Evolutionary conservation across 2,888 invertebrate species (phyloP), one percentile per base, ranked within the genome.

Genomic region (Aphidius colemani): DNA sequence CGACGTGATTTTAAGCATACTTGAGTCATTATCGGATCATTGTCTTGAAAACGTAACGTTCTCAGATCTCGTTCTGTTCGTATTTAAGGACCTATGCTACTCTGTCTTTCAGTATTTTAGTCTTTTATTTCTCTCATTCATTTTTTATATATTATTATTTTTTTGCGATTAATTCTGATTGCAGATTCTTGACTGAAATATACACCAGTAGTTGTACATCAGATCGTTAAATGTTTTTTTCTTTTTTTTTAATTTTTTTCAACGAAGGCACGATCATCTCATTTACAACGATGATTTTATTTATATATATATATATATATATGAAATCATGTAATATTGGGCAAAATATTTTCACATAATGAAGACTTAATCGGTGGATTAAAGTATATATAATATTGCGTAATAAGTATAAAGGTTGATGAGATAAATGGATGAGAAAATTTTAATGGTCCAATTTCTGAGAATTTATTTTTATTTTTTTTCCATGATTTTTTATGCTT

Each of bases 1-100:
- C 67, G 70, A 78, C 80, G 80, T 80, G 80, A 79, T 76, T 68
- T 75, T 71, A 72, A 74, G 73, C 70, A 72, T 72, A 71, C 74
- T 77, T 70, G 69, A 74, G 70, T 80, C 77, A 75, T 80, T 80
- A 80, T 66, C 63, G 69, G 3, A 65, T 71, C 71, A 77, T 80
- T 78, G 78, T 79, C 74, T 74, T 70, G 74, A 73, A 74, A 67
- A 67, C 44, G 61, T n/a, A 57, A 65, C 61, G 18, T 53, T 60
- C 56, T 61, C 18, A 44, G 18, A 13, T 45, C 10, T 57, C 39
- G 56, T n/a, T 18, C 7, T 45, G 56, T n/a, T 18, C 7, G 30
- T 9, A 45, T n/a, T 57, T 30, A 57, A 57, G 57, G 57, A 46
- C 44, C 39, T 53, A 44, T 57, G 48, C 40, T 57, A 30, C 11